Conservation (phyloP, 1,140 invertebrate genomes). For the Pemphigus obesinymphae region DNA sequence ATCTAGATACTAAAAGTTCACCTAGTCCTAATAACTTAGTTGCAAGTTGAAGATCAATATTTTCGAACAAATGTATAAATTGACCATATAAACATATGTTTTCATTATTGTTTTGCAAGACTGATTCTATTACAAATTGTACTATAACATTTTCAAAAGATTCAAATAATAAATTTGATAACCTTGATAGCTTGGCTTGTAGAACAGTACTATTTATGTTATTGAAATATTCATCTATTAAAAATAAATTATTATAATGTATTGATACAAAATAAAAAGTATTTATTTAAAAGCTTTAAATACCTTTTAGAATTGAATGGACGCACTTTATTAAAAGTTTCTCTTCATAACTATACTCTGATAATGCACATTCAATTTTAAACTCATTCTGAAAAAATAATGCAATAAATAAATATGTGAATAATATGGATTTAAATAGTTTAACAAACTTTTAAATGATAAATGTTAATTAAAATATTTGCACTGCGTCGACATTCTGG, state of each 20-base stretch:
- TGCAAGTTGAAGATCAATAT: constrained; percentile 2
- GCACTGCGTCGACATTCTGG: neutral
- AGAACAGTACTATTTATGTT: neutral
- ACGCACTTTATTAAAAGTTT: constrained; percentile 14
- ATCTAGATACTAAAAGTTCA: constrained; percentile 23
- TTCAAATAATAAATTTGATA: constrained; percentile 27
- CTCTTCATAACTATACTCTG: neutral
- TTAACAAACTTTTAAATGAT: constrained; percentile 5
- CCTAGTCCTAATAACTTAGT: constrained; percentile 19
- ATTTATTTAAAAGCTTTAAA: neutral
- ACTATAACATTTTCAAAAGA: constrained; percentile 13
- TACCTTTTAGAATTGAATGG: neutral
- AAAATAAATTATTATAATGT: neutral
- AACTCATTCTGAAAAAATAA: constrained; percentile 14
- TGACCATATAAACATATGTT: constrained; percentile 24
- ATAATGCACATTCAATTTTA: constrained; percentile 26
- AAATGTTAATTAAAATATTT: constrained; percentile 17
- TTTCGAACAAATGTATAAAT: neutral
- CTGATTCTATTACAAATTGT: constrained; percentile 17
- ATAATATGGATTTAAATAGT: neutral
- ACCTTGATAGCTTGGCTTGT: constrained; percentile 19
- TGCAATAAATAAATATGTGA: neutral
- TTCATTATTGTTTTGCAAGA: constrained; percentile 8
- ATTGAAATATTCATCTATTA: neutral
- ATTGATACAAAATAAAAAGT: neutral